phyloP scores from a whole-genome alignment of 2,113 vertebrate species.

The Podilymbus podiceps region DNA sequence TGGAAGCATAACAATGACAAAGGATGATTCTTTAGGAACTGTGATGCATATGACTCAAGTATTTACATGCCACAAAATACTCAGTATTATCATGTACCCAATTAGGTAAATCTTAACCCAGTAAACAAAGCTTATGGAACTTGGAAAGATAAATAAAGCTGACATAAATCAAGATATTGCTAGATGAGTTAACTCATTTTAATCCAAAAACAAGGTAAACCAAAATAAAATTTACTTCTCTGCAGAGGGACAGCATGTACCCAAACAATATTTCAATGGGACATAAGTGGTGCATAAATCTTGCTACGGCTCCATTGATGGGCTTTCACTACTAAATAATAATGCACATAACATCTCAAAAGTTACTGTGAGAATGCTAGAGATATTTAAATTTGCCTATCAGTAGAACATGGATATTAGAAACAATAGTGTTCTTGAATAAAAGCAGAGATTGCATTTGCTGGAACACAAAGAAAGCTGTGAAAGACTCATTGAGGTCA shows the following conservation, averaged over 20 bases:
- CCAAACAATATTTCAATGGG: not conserved
- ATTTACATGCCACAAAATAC: slow-evolving; percentile 12
- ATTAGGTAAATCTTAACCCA: slow-evolving; percentile 20
- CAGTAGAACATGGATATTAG: not conserved
- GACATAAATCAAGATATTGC: not conserved
- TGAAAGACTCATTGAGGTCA: slow-evolving; percentile 1
- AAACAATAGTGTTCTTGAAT: not conserved
- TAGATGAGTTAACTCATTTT: slow-evolving; percentile 21
- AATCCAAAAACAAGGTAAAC: not conserved
- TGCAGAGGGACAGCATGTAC: not conserved
- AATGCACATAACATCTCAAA: not conserved
- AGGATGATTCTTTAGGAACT: not conserved
- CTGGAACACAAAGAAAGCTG: slow-evolving; percentile 14
- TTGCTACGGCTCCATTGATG: not conserved
- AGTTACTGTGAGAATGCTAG: not conserved
- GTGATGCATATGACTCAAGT: not conserved
- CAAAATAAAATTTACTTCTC: not conserved
- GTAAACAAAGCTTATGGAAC: not conserved
- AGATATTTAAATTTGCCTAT: not conserved
- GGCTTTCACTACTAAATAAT: not conserved
- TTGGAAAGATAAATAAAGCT: not conserved
- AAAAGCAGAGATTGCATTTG: slow-evolving; percentile 7
- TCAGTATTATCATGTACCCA: slow-evolving; percentile 6
- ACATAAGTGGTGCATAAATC: not conserved
- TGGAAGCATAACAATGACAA: not conserved